phyloP scores from a whole-genome alignment of 2,113 vertebrate genomes.

The Alosa alosa region DNA sequence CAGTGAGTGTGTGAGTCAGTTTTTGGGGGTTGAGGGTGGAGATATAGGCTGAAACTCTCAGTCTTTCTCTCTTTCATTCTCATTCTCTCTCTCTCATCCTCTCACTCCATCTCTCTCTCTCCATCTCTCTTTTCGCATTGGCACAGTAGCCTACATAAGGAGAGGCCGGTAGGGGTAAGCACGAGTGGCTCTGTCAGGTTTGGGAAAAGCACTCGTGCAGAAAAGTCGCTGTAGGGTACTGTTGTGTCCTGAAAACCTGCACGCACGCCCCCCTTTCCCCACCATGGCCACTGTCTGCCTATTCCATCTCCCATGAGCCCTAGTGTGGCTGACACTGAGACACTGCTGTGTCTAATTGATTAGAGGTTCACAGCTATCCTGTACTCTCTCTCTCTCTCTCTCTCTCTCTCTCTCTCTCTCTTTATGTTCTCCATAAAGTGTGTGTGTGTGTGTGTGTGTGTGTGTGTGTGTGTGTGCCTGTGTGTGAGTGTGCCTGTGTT shows the following conservation, averaged over 20 bases:
- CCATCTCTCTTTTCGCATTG: background rate
- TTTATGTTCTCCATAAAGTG: too few relatives aligned
- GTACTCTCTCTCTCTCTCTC: background rate
- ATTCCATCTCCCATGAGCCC: background rate
- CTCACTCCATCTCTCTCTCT: background rate
- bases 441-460: too few relatives aligned
- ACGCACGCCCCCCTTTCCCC: background rate
- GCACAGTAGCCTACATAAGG: slow-evolving; percentile 7
- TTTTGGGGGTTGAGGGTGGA: background rate
- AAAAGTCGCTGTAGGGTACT: background rate
- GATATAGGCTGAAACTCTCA: slow-evolving; percentile 44
- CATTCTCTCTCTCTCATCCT: slow-evolving; percentile 35
- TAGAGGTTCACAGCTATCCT: background rate
- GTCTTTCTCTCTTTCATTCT: slow-evolving; percentile 31
- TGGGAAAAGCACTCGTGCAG: background rate
- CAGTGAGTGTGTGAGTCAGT: background rate
- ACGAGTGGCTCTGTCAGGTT: background rate
- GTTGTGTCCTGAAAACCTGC: background rate
- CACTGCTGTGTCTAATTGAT: slow-evolving; percentile 1
- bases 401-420: too few relatives aligned
- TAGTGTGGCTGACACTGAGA: background rate
- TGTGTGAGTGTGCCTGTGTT: background rate
- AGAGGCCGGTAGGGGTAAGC: background rate
- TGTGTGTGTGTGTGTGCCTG: background rate
- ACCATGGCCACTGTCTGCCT: background rate